Evolutionary conservation across 2,113 vertebrate species (phyloP), one percentile per base, ranked within the genome.

Genomic region (Pygoscelis antarcticus): DNA sequence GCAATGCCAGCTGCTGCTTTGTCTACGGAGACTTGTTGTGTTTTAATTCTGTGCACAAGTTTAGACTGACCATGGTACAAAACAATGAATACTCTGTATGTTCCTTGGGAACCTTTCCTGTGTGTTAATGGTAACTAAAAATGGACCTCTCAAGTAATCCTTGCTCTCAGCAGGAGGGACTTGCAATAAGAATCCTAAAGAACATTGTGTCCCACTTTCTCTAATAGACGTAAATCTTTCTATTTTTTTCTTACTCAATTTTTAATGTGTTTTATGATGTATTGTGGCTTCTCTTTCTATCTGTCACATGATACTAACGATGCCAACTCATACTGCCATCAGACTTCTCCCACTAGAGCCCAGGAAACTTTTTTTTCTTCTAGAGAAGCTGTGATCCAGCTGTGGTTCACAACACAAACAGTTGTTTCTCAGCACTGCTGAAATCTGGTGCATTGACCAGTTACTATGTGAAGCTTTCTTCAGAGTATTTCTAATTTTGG

Each of bases 1-100:
- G 68, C 40, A n/a, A 7, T 85, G 93, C 68, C 97, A 97, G 96
- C 95, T 98, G 97, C 96, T 93, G 87, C 89, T 96, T 93, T 87
- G 88, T 95, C 92, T 90, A 2, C 10, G 8, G 49, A 88, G 74
- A 76, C 88, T 91, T 94, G 87, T 84, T 95, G 96, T 91, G 96
- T 96, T 96, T 91, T 93, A 95, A 71, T 97, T 97, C 93, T 95
- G 90, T 94, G 72, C 80, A 51, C 77, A 94, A 95, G 91, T 90
- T 97, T 68, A 88, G 40, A 60, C 91, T 84, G 91, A 91, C 83
- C 32, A 1, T 83, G 66, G 89, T 87, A 90, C 69, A 80, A 92
- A 97, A 92, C 95, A 97, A 90, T 90, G 94, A 77, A 54, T 83
- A 76, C 38, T 90, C 82, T 95, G n/a, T 96, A 49, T 96, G 55